These are phyloP conservation scores for Noctua pronuba DNA, from an alignment of 2,888 invertebrate species.

Conservation along the genomic window DNA sequence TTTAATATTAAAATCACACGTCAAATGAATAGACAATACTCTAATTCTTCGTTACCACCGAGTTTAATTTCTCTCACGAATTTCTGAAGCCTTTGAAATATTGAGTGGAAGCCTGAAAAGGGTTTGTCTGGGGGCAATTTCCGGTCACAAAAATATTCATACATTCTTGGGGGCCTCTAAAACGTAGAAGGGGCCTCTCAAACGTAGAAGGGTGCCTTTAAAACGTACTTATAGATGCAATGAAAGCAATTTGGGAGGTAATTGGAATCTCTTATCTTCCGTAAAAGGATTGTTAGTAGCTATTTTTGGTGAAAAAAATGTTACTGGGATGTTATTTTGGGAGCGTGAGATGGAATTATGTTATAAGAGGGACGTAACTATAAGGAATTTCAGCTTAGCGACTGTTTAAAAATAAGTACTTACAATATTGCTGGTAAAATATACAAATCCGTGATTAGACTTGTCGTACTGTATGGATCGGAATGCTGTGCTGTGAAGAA, in stretches of 20 bases:
- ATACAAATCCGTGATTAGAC: background rate
- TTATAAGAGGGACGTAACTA: no score
- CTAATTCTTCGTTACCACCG: constrained; percentile 22
- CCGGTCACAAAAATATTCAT: constrained; percentile 65
- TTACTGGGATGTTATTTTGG: background rate
- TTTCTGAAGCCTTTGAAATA: constrained; percentile 45
- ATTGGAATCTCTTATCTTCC: constrained; percentile 49
- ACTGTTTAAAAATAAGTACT: background rate
- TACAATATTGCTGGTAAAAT: background rate
- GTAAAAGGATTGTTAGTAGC: constrained; percentile 32
- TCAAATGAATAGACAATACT: constrained; percentile 30
- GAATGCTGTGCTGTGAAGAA: background rate
- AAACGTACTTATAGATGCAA: constrained; percentile 54
- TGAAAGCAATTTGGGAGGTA: constrained; percentile 56
- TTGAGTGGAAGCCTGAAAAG: constrained; percentile 37
- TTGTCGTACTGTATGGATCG: background rate
- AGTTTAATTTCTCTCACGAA: constrained; percentile 50
- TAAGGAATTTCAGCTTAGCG: no score
- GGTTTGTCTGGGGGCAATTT: constrained; percentile 55
- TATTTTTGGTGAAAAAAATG: constrained; percentile 10
- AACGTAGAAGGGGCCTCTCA: constrained; percentile 13
- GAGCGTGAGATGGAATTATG: background rate
- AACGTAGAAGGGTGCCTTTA: constrained; percentile 38
- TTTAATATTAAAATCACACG: constrained; percentile 37
- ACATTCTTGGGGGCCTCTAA: constrained; percentile 40